A percentile compares a stretch with the other conserved stretches of the same genome.
phyloP scores from a whole-genome alignment of 2,888 invertebrate species.

The Patella ulyssiponensis region DNA sequence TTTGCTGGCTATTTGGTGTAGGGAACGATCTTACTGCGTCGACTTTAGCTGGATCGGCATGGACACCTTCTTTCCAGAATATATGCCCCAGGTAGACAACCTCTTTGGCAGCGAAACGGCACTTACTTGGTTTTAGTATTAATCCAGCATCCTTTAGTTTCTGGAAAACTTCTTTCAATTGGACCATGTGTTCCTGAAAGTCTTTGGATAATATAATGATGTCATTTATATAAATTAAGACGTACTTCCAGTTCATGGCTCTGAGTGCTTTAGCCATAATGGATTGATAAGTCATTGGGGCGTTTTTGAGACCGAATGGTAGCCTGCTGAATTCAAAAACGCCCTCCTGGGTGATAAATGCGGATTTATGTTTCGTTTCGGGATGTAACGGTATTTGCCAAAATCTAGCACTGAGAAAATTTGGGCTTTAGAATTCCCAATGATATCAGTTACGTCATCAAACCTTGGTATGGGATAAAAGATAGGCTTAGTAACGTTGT shows the following conservation, averaged over 20 bases:
- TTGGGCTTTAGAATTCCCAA: slow-evolving; percentile 31
- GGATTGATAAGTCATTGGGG: slow-evolving; percentile 38
- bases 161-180: slow-evolving; percentile 34
- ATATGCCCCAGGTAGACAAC: slow-evolving; percentile 41
- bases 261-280: slow-evolving; percentile 36
- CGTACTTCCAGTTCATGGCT: slow-evolving; percentile 41
- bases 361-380: slow-evolving; percentile 35
- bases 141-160: slow-evolving; percentile 35
- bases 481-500: slow-evolving; percentile 34
- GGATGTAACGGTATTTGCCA: slow-evolving; percentile 36
- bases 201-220: slow-evolving; percentile 35
- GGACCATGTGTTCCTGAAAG: slow-evolving; percentile 37
- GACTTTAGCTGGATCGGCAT: slow-evolving; percentile 32
- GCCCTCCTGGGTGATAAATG: slow-evolving; percentile 40
- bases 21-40: slow-evolving; percentile 27
- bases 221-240: slow-evolving; percentile 46
- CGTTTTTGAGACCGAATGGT: slow-evolving; percentile 45
- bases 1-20: slow-evolving; percentile 31
- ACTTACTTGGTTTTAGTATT: slow-evolving; percentile 39
- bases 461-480: slow-evolving; percentile 36
- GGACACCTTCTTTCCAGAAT: slow-evolving; percentile 35
- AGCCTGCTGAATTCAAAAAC: slow-evolving; percentile 36
- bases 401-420: slow-evolving; percentile 33
- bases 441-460: slow-evolving; percentile 34
- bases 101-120: slow-evolving; percentile 35